These are phyloP conservation scores for Philantomba maxwellii DNA, from an alignment of 2,113 vertebrate genomes.

Conservation along the genomic window DNA sequence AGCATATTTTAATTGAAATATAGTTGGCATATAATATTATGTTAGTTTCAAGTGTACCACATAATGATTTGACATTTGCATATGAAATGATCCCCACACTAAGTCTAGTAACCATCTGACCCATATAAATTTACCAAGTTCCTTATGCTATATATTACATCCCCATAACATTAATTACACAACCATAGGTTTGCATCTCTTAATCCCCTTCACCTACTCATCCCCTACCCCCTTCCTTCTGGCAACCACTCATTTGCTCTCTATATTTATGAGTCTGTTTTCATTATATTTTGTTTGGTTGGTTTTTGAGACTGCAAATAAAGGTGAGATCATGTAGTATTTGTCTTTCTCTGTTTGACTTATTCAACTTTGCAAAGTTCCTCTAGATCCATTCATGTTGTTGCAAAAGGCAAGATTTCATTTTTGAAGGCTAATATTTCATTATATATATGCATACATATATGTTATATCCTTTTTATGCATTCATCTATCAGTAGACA, in stretches of 20 bases:
- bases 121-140: not conserved
- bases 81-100: not conserved
- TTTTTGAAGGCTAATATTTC: not conserved
- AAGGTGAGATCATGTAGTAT: not conserved
- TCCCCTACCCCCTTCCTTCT: not conserved
- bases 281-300: not conserved
- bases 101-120: not conserved
- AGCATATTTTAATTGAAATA: not conserved
- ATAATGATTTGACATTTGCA: not conserved
- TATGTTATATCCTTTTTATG: not conserved
- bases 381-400: not conserved
- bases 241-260: not conserved
- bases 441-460: not conserved
- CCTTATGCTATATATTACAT: not conserved
- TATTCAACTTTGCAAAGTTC: not conserved
- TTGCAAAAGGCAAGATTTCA: not conserved
- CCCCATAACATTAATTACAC: not conserved
- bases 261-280: not conserved
- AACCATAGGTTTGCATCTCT: not conserved
- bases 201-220: not conserved
- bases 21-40: not conserved
- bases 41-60: not conserved
- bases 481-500: not conserved
- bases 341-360: not conserved
- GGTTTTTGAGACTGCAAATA: not conserved